phyloP scores from a whole-genome alignment of 1,140 invertebrate genomes.

The Heliothis subflexa region DNA sequence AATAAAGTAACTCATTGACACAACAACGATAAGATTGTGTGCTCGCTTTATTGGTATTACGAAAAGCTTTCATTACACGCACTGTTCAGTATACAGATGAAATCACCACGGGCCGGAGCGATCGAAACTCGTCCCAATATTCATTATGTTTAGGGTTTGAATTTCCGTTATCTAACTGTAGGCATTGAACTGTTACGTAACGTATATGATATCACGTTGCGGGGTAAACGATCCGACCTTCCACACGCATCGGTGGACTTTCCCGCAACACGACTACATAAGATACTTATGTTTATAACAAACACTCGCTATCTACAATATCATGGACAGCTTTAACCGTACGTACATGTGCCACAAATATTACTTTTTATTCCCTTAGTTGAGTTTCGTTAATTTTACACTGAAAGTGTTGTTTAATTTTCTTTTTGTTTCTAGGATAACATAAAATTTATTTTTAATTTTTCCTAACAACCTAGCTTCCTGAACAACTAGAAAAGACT shows the following conservation, averaged over 20 bases:
- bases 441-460: not conserved
- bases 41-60: slow-evolving; percentile 62
- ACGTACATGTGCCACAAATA: slow-evolving; percentile 5
- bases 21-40: slow-evolving; percentile 58
- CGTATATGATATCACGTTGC: slow-evolving; percentile 74
- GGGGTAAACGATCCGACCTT: slow-evolving; percentile 80
- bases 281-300: slow-evolving; percentile 35
- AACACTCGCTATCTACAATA: slow-evolving; percentile 32
- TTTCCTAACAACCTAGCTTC: too few species aligned
- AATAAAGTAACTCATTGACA: slow-evolving; percentile 48
- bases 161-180: slow-evolving; percentile 58
- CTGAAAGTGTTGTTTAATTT: not conserved
- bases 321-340: slow-evolving; percentile 16
- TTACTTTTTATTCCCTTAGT: slow-evolving; percentile 16
- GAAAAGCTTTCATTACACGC: slow-evolving; percentile 68
- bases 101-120: slow-evolving; percentile 41
- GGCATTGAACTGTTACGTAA: slow-evolving; percentile 73
- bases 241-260: slow-evolving; percentile 73
- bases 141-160: slow-evolving; percentile 44
- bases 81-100: slow-evolving; percentile 57
- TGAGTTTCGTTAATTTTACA: slow-evolving; percentile 1
- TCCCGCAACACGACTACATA: slow-evolving; percentile 67
- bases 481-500: not conserved
- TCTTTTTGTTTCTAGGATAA: not conserved
- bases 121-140: slow-evolving; percentile 54